These are phyloP conservation scores for Solenopsis invicta DNA, from an alignment of 1,140 invertebrate genomes.

Conservation along the genomic window DNA sequence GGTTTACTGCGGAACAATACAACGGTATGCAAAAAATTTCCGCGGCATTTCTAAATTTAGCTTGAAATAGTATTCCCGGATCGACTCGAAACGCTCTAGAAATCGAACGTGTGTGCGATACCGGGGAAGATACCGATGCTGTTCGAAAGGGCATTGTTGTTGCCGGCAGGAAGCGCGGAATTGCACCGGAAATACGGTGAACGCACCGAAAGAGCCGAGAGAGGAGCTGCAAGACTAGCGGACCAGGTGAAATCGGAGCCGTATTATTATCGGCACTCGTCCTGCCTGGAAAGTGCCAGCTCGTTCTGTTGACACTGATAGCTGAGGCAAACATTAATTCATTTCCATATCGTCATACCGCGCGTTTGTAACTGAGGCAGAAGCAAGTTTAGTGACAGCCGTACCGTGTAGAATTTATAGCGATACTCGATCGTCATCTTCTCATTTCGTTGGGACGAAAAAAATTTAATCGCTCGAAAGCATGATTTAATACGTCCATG, in stretches of 20 bases:
- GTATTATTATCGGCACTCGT: conserved; percentile 69
- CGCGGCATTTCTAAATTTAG: conserved; percentile 12
- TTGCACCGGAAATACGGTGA: conserved; percentile 73
- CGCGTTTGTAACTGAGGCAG: conserved; percentile 18
- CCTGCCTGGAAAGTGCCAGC: conserved; percentile 56
- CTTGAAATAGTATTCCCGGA: not conserved
- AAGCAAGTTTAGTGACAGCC: conserved; percentile 37
- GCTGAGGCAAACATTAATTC: conserved; percentile 60
- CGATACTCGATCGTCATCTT: not conserved
- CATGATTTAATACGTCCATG: conserved; percentile 17
- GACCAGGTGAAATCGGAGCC: conserved; percentile 72
- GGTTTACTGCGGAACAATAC: not conserved
- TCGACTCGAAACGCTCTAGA: conserved; percentile 27
- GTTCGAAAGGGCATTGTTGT: conserved; percentile 59
- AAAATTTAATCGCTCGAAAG: not conserved
- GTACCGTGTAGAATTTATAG: conserved; percentile 20
- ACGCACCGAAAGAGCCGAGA: conserved; percentile 57
- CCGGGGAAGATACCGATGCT: conserved; percentile 39
- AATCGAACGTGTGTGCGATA: conserved; percentile 29
- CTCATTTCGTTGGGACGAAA: conserved; percentile 1
- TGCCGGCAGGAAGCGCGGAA: conserved; percentile 70
- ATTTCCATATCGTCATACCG: conserved; percentile 13
- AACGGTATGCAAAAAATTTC: not conserved
- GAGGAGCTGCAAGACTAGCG: conserved; percentile 42
- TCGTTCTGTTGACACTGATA: conserved; percentile 73